Base-by-base conservation (phyloP, 2,888 invertebrate species). In the Epirrhoe tristata region DNA sequence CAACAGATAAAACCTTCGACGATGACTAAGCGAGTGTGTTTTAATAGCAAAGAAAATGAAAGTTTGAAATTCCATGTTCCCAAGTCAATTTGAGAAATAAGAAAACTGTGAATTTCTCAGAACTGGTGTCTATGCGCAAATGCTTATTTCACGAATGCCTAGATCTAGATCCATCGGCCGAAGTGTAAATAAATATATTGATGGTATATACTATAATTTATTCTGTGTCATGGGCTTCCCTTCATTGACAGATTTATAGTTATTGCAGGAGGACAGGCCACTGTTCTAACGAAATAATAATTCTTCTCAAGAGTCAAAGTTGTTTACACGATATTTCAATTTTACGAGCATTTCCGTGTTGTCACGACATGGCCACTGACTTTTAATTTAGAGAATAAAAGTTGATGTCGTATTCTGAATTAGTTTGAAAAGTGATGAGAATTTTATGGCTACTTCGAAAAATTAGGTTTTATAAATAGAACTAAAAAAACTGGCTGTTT, bases 161-260 rank as follows among this genome's bases (percentile, higher is more conserved):
- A 24, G 24, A 24, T n/a, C n/a, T 24, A 24, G 24, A 24, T 24
- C 24, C 24, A 24, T 24, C 24, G 24, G 24, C 24, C 24, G 24
- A 2, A 43, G 39, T 6, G 12, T 31, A 68, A 66, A 61, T 68
- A 56, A 57, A 69, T 62, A 56, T 55, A 61, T 65, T 69, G 39
- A 12, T 43, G 39, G 39, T 5, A 0, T 43, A 43, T 12, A 43
- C 39, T 43, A 43, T 12, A 12, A 43, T 43, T 12, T 43, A 43
- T 12, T 12, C 39, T 43, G 10, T 61, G 62, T 48, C 52, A 43
- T 17, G 46, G 53, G 63, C 58, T 71, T 71, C 67, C 67, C 39
- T 69, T 72, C 69, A 83, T 81, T 82, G 84, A 83, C 79, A 80
- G 80, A 83, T 85, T 86, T 86, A 85, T 78, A 73, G 77, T 80